Percentiles rank a stretch among this genome's conserved stretches.
These are phyloP conservation scores for Clinocottus analis DNA, from an alignment of 2,113 vertebrate genomes.

Conservation along the genomic window DNA sequence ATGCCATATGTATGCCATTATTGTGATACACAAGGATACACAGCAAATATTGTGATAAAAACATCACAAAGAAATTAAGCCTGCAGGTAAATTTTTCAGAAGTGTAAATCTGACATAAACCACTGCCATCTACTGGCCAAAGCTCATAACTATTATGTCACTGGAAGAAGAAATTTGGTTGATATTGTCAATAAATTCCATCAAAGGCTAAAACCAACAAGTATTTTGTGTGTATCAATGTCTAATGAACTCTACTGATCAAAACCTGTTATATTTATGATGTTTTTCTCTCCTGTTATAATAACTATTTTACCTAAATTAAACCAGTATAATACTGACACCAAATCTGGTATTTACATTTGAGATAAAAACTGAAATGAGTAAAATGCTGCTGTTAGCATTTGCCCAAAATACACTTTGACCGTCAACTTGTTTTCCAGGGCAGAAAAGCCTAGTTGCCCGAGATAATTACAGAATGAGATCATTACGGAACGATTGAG, in stretches of 20 bases:
- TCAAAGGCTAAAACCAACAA: background rate
- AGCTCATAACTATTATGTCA: background rate
- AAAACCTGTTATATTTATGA: background rate
- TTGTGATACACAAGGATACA: constrained; percentile 14
- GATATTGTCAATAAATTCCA: background rate
- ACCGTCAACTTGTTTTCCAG: background rate
- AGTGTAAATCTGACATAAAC: no score
- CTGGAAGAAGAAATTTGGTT: background rate
- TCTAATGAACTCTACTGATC: background rate
- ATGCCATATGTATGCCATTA: constrained; percentile 56
- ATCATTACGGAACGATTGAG: background rate
- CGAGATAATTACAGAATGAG: background rate
- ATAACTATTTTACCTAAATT: background rate
- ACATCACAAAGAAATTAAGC: no score
- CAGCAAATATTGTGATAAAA: constrained; percentile 1
- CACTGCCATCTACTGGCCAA: constrained; percentile 67
- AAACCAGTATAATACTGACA: background rate
- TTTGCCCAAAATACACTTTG: background rate
- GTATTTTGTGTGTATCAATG: background rate
- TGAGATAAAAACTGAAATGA: background rate
- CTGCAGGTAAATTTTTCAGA: no score
- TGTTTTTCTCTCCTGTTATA: background rate
- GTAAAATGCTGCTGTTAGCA: background rate
- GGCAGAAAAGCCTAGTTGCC: background rate
- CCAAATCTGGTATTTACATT: background rate